Conservation (phyloP, 1,140 invertebrate genomes). For the Mamestra configurata region DNA sequence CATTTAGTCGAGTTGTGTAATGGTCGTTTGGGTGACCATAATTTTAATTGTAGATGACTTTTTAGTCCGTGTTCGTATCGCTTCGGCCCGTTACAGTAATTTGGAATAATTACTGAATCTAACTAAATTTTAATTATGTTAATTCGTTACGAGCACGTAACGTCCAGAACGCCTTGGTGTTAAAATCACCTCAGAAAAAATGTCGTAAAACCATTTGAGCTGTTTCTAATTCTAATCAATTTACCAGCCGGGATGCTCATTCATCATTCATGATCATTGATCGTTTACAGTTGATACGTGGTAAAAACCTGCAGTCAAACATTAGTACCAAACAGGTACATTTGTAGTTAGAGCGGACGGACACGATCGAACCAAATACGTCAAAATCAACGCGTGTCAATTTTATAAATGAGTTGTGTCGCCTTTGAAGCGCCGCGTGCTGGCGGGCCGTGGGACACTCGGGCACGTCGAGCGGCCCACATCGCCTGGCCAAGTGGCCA, state of each 20-base stretch:
- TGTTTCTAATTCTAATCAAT: slow-evolving; percentile 35
- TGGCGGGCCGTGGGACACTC: slow-evolving; percentile 58
- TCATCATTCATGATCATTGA: slow-evolving; percentile 24
- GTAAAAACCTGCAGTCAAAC: slow-evolving; percentile 7
- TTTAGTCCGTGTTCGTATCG: slow-evolving; percentile 35
- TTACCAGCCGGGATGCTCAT: slow-evolving; percentile 13
- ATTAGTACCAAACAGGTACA: slow-evolving; percentile 16
- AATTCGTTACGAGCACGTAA: neutral
- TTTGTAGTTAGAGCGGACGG: slow-evolving; percentile 33
- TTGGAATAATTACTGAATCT: slow-evolving; percentile 36
- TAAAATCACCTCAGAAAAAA: slow-evolving; percentile 19
- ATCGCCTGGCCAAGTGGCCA: neutral
- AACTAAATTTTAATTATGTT: slow-evolving; percentile 34
- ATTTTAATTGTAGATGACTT: slow-evolving; percentile 42
- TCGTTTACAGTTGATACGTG: slow-evolving; percentile 15
- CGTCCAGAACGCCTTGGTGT: slow-evolving; percentile 2
- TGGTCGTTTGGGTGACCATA: slow-evolving; percentile 17
- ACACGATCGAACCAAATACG: slow-evolving; percentile 63
- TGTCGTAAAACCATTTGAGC: slow-evolving; percentile 17
- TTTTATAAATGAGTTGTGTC: slow-evolving; percentile 72
- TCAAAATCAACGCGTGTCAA: slow-evolving; percentile 70
- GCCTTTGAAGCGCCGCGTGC: slow-evolving; percentile 59
- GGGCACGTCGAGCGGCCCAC: neutral
- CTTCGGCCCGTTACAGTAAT: slow-evolving; percentile 22
- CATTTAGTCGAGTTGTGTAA: slow-evolving; percentile 33